Percentiles rank a stretch among this genome's conserved stretches.
phyloP scores from a whole-genome alignment of 2,888 invertebrate species.

The Netelia virgata region DNA sequence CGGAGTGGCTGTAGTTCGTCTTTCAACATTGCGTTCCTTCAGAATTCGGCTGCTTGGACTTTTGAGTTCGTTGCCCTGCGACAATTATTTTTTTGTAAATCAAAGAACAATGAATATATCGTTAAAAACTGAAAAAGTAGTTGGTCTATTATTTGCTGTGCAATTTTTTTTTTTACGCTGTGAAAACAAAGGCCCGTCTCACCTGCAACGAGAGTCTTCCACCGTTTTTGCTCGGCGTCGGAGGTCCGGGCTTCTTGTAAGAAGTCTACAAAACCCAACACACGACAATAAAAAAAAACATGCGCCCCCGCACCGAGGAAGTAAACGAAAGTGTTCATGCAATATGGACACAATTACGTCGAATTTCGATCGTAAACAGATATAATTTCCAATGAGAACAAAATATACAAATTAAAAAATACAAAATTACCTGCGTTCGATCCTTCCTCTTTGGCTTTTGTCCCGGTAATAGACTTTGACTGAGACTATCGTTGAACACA shows the following conservation, averaged over 20 bases:
- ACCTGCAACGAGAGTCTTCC: slow-evolving; percentile 90
- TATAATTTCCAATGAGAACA: slow-evolving; percentile 18
- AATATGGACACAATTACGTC: slow-evolving; percentile 6
- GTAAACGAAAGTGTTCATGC: slow-evolving; percentile 26
- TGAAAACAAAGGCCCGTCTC: slow-evolving; percentile 72
- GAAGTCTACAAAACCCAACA: slow-evolving; percentile 87
- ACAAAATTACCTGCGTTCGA: slow-evolving; percentile 79
- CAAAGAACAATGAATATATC: neutral
- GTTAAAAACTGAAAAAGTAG: neutral
- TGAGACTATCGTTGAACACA: slow-evolving; percentile 82
- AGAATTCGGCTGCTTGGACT: slow-evolving; percentile 79
- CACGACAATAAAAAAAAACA: slow-evolving; percentile 60
- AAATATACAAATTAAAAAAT: slow-evolving; percentile 39
- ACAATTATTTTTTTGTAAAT: slow-evolving; percentile 2
- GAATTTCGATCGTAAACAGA: slow-evolving; percentile 1
- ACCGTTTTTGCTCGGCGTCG: slow-evolving; percentile 94
- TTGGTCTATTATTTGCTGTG: neutral
- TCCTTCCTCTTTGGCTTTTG: slow-evolving; percentile 82
- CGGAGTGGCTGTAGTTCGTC: slow-evolving; percentile 79
- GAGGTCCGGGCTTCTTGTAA: slow-evolving; percentile 94
- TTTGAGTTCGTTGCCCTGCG: slow-evolving; percentile 78
- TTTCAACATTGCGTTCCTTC: slow-evolving; percentile 79
- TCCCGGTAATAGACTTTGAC: slow-evolving; percentile 83
- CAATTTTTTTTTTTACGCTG: neutral
- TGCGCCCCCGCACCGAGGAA: slow-evolving; percentile 55